A percentile compares a stretch with the other conserved stretches of the same genome.
These are phyloP conservation scores for Brachirus orientalis DNA, from an alignment of 2,113 vertebrate species.

Conservation along the genomic window DNA sequence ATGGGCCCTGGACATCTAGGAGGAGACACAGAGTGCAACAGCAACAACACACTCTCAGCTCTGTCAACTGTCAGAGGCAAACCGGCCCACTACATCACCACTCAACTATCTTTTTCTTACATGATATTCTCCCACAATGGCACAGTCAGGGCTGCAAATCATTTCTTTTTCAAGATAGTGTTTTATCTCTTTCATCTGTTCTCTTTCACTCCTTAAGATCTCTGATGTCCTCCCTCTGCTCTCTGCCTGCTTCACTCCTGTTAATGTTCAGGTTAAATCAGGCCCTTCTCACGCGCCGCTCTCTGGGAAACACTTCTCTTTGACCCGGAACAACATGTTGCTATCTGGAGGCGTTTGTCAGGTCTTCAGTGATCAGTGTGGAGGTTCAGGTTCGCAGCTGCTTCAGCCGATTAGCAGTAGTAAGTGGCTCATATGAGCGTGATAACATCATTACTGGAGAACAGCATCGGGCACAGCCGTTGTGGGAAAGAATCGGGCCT, in stretches of 20 bases:
- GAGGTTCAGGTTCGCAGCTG: conserved; percentile 30
- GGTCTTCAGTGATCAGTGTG: not conserved
- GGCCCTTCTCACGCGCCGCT: not conserved
- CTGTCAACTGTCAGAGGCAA: conserved; percentile 6
- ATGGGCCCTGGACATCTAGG: conserved; percentile 65
- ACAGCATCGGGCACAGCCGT: conserved; percentile 25
- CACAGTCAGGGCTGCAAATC: not conserved
- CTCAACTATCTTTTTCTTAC: not conserved
- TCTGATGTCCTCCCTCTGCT: not conserved
- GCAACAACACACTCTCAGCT: conserved; percentile 39
- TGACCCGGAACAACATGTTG: conserved; percentile 16
- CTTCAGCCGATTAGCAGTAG: conserved; percentile 39
- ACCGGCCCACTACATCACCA: conserved; percentile 37
- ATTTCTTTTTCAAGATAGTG: conserved; percentile 6
- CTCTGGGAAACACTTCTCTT: not conserved
- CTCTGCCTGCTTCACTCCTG: not conserved
- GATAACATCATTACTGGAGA: conserved; percentile 30
- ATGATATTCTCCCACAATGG: conserved; percentile 8
- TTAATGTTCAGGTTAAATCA: not conserved
- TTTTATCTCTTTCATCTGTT: conserved; percentile 1
- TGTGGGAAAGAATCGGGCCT: conserved; percentile 7
- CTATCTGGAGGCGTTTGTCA: conserved; percentile 22
- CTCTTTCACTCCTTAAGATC: not conserved
- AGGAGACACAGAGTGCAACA: conserved; percentile 21
- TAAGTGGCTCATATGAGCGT: conserved; percentile 52